Percentiles rank a stretch among this genome's conserved stretches.
Conservation (phyloP, 1,140 invertebrate genomes). For the Dendroctonus ponderosae region DNA sequence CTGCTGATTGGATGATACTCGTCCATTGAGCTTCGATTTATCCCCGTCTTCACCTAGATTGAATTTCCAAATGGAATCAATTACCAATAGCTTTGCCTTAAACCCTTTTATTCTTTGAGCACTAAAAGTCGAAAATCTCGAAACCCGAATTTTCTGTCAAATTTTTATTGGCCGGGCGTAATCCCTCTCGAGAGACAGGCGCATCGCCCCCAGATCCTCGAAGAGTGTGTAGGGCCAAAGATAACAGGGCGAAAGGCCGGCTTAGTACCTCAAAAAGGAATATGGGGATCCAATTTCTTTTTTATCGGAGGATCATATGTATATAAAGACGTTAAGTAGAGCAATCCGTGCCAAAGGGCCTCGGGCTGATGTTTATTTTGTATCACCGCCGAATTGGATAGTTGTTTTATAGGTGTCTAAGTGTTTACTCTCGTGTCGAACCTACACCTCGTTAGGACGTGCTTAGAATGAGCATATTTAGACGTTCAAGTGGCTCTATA, state of each 20-base stretch:
- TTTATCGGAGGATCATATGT: conserved; percentile 28
- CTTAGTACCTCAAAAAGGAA: conserved; percentile 25
- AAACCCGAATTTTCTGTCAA: conserved; percentile 23
- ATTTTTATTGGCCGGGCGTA: conserved; percentile 23
- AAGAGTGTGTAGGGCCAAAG: conserved; percentile 23
- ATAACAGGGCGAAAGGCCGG: conserved; percentile 24
- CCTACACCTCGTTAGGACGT: background rate
- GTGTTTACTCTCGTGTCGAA: conserved; percentile 9
- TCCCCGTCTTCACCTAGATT: too few relatives aligned
- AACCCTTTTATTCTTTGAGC: too few relatives aligned
- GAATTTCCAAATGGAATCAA: too few relatives aligned
- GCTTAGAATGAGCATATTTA: too few relatives aligned
- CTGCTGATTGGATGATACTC: too few relatives aligned
- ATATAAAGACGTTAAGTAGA: conserved; percentile 26
- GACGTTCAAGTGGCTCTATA: too few relatives aligned
- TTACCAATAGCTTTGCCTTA: too few relatives aligned
- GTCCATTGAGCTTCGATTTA: too few relatives aligned
- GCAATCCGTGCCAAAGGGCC: conserved; percentile 18
- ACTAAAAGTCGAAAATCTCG: conserved; percentile 3
- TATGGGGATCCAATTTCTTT: conserved; percentile 26
- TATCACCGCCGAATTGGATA: conserved; percentile 13
- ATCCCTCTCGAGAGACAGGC: conserved; percentile 23
- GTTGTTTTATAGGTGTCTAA: conserved; percentile 13
- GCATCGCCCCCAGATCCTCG: conserved; percentile 12
- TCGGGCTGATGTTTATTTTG: conserved; percentile 19